Conservation (phyloP, 1,140 invertebrate species). For the Lucilia cuprina region DNA sequence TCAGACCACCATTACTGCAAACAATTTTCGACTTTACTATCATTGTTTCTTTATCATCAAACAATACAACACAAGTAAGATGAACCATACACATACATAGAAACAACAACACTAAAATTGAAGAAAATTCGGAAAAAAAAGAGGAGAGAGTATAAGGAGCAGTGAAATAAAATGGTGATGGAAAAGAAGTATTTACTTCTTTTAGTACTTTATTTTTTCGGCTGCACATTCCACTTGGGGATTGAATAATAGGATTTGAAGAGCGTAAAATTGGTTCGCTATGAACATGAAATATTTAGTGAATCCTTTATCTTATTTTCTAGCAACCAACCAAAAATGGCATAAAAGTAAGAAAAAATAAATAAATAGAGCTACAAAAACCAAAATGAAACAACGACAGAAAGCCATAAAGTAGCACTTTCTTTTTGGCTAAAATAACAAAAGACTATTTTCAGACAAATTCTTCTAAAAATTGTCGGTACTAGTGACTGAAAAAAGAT, state of each 20-base stretch:
- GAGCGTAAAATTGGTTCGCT: conserved; percentile 64
- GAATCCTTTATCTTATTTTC: conserved; percentile 56
- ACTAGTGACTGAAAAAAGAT: background rate
- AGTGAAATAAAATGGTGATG: background rate
- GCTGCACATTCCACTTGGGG: conserved; percentile 45
- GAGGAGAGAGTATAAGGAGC: background rate
- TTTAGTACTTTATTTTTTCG: conserved; percentile 22
- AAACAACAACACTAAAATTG: background rate
- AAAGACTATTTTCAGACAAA: background rate
- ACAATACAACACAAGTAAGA: background rate
- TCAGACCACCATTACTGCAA: background rate
- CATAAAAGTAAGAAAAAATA: background rate
- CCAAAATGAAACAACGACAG: background rate
- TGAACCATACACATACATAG: background rate
- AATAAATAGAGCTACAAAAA: conserved; percentile 37
- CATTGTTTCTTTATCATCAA: conserved; percentile 7
- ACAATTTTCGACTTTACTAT: background rate
- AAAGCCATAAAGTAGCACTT: conserved; percentile 7
- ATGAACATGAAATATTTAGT: conserved; percentile 64
- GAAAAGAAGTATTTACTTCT: background rate
- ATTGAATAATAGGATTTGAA: conserved; percentile 64
- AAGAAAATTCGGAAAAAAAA: no score
- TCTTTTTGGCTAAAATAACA: background rate
- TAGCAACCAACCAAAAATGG: conserved; percentile 4
- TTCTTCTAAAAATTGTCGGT: background rate